Base-by-base conservation (phyloP, 2,888 invertebrate species). In the Anagyrus pseudococci region DNA sequence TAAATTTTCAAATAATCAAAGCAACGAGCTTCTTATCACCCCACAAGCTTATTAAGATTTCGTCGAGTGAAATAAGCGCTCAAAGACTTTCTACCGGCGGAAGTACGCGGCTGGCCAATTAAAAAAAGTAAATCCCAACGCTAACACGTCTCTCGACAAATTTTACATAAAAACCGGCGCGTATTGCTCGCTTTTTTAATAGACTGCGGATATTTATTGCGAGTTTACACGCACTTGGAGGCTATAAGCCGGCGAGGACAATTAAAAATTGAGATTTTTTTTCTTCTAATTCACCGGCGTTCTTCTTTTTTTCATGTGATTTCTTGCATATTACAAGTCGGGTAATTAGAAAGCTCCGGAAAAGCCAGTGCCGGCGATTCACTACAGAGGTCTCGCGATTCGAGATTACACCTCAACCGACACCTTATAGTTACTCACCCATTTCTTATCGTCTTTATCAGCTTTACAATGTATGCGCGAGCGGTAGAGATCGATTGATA, bases 171-270 rank as follows among this genome's bases (percentile, higher is more conserved):
- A 62, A 64, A 58, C n/a, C 55, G 52, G 66, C 63, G 66, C 68
- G 68, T 69, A 71, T 70, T 66, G 10, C 10, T 62, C 52, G 58
- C 43, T 23, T 56, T 63, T 49, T 68, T 71, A 74, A 75, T 75
- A 71, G 73, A 71, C 73, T 67, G 68, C 67, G 68, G 72, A 73
- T 73, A 74, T 76, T 76, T 76, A 77, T 76, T 71, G 69, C 71
- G 47, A 59, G 60, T 70, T 72, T 70, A 67, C 72, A 71, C 72
- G 75, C 70, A 67, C 69, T 63, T 52, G 56, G 55, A 58, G 68
- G n/a, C n/a, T 33, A 58, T 65, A 57, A 58, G 41, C 56, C 50
- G 40, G 25, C 61, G 55, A 40, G 54, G 52, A 55, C 25, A 44
- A 58, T 29, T 25, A 62, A 65, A 70, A 69, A 68, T 69, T 68